phyloP scores from a whole-genome alignment of 2,797 vertebrate species.

The Vultur gryphus region DNA sequence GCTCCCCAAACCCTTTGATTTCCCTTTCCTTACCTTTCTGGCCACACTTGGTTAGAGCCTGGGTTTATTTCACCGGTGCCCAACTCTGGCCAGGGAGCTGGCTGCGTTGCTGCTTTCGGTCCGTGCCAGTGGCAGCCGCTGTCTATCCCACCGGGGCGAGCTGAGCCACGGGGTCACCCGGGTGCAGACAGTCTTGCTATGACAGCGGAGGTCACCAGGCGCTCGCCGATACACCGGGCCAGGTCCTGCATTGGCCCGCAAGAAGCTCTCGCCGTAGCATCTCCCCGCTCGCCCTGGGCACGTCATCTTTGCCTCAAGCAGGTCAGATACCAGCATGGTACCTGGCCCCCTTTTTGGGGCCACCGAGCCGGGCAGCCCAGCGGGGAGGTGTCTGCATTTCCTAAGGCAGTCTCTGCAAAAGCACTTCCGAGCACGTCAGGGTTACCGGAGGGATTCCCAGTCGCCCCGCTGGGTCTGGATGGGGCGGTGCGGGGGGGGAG shows the following conservation, averaged over 20 bases:
- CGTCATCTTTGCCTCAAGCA: neutral
- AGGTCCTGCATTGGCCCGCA: neutral
- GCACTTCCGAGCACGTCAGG: too few relatives aligned
- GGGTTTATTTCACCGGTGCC: neutral
- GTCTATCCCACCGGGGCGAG: neutral
- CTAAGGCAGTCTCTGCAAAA: too few relatives aligned
- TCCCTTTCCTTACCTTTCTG: neutral
- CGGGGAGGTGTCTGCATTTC: neutral
- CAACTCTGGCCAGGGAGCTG: neutral
- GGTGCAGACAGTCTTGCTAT: neutral
- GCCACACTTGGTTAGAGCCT: neutral
- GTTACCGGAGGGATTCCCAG: too few relatives aligned
- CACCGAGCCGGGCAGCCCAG: neutral
- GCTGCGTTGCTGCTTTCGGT: neutral
- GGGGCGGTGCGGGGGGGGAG: too few relatives aligned
- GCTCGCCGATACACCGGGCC: too few relatives aligned
- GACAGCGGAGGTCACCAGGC: neutral
- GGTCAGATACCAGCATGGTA: neutral
- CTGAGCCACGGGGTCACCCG: neutral
- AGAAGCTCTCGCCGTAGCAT: neutral
- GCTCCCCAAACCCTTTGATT: rapidly evolving
- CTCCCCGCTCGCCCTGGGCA: neutral
- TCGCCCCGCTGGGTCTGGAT: neutral
- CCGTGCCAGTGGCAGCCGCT: neutral
- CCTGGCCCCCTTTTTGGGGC: neutral